Evolutionary conservation across 2,888 invertebrate genomes (phyloP), one percentile per base, ranked within the genome.

Genomic region (Zonitis immaculata): DNA sequence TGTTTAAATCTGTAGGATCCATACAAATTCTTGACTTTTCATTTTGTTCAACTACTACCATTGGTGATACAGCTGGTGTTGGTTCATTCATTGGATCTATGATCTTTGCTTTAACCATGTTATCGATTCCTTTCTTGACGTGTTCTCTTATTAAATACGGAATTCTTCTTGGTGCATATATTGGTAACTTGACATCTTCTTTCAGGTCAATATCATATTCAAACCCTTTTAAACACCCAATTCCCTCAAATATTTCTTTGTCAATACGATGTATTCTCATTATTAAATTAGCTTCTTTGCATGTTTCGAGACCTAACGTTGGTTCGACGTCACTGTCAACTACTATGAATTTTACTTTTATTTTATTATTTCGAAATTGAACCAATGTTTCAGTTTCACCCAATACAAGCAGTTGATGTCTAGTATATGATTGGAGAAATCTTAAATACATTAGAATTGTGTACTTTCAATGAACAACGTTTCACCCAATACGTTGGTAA

Each of bases 1-100:
- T 55, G 26, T 55, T 55, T 35, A 52, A 9, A 1, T 44, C 30
- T 22, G 48, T 7, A 5, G 51, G 55, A 49, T 55, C 48, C 6
- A 52, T 49, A 18, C 52, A 56, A 7, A 52, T 28, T 44, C 52
- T 8, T 42, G 46, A 12, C 46, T 48, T 56, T 8, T 27, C 26
- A 14, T 55, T 52, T 52, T 48, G 26, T 35, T 18, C 16, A 9
- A 47, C 49, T 7, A 48, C 12, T 1, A 55, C 55, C 39, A 55
- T 48, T 3, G 44, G 52, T 25, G 47, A 43, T 26, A 30, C 30
- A 6, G 32, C 52, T 18, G 55, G 55, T 6, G 32, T 32, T 32
- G 46, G 25, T 46, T 35, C 46, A 12, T 9, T 32, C 14, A 39
- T 27, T 0, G 42, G 27, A 11, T 39, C 25, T 2, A 30, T 49